Percentiles rank a stretch among this genome's conserved stretches.
phyloP scores from a whole-genome alignment of 2,888 invertebrate species.

The Drosophila nigritarsus region DNA sequence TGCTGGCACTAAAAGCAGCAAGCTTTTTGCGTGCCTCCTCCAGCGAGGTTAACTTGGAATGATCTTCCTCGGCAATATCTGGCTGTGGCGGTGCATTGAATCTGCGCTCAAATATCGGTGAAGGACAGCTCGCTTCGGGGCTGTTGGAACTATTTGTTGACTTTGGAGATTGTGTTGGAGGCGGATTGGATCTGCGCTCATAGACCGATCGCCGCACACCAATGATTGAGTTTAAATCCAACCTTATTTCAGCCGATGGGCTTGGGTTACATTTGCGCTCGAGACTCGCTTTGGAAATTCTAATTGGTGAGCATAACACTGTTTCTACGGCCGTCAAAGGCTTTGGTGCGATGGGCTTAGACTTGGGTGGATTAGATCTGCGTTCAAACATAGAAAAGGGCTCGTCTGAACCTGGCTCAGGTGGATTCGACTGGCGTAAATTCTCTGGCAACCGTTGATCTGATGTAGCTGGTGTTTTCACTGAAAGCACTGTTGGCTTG shows the following conservation, averaged over 20 bases:
- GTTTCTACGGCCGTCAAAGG: too few relatives aligned
- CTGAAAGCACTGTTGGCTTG: background rate
- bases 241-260: background rate
- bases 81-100: conserved; percentile 8
- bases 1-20: conserved; percentile 33
- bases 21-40: conserved; percentile 65
- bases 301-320: background rate
- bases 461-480: too few relatives aligned
- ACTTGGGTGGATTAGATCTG: background rate
- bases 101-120: conserved; percentile 21
- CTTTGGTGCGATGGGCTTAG: background rate
- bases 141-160: background rate
- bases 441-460: background rate
- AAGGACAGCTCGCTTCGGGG: background rate
- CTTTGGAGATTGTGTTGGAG: background rate
- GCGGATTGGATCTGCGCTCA: conserved; percentile 2
- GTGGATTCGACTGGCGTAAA: background rate
- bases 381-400: conserved; percentile 1
- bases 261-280: background rate
- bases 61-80: background rate
- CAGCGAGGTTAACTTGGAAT: conserved; percentile 3
- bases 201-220: conserved; percentile 10
- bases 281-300: background rate
- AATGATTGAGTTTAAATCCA: background rate
- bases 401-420: background rate